Conservation (phyloP, 2,113 vertebrate genomes). For the Proteles cristata region DNA sequence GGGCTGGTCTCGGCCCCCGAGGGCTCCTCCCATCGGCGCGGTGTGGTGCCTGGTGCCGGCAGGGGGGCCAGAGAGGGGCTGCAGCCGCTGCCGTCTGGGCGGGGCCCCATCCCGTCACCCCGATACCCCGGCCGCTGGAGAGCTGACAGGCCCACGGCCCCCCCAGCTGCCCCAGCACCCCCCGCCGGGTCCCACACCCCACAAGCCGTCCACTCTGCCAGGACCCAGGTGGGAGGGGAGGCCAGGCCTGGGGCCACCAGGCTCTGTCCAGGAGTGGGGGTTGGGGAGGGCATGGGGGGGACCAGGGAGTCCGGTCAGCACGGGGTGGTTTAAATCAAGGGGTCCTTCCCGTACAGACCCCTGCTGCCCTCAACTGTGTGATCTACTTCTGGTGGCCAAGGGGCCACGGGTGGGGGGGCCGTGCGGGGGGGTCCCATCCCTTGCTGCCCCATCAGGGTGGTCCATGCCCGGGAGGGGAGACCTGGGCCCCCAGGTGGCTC, state of each 20-base stretch:
- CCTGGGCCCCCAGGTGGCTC: not conserved
- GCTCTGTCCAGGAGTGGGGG: not conserved
- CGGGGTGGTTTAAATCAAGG: not conserved
- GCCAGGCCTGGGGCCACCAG: not conserved
- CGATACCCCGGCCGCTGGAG: not conserved
- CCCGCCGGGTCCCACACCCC: not conserved
- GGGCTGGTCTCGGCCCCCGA: not conserved
- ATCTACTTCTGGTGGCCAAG: not conserved
- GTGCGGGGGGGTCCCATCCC: not conserved
- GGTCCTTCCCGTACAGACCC: not conserved
- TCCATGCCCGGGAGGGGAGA: not conserved
- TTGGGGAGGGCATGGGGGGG: not conserved
- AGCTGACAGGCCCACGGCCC: not conserved
- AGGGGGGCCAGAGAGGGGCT: not conserved
- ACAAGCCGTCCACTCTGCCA: not conserved
- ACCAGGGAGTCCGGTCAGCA: not conserved
- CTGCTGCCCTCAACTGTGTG: not conserved
- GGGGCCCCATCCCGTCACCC: not conserved
- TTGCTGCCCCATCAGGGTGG: not conserved
- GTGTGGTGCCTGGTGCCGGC: not conserved
- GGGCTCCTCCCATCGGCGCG: fast-evolving
- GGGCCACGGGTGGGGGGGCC: not conserved
- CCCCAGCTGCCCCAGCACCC: not conserved
- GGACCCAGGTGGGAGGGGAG: not conserved
- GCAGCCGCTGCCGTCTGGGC: not conserved